These are phyloP conservation scores for Potorous gilbertii DNA, from an alignment of 2,797 vertebrate genomes.

Conservation along the genomic window DNA sequence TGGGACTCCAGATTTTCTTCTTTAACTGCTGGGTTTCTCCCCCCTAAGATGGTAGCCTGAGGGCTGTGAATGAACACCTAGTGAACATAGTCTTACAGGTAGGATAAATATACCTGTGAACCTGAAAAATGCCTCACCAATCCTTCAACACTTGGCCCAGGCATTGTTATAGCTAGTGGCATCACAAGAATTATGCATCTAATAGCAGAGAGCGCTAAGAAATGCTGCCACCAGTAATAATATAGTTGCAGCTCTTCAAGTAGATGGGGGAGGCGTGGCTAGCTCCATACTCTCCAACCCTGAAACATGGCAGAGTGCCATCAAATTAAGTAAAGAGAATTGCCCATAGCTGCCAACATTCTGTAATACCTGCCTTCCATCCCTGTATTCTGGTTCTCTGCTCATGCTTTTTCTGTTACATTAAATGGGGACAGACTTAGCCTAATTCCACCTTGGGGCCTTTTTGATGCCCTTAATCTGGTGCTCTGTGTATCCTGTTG, in stretches of 20 bases:
- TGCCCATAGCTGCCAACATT: not conserved
- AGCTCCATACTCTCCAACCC: not conserved
- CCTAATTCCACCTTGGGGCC: not conserved
- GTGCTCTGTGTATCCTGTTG: not conserved
- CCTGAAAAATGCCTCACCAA: not conserved
- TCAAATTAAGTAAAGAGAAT: not conserved
- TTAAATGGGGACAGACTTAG: not conserved
- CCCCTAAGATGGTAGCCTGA: not conserved
- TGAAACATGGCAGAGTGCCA: not conserved
- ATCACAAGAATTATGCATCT: not conserved
- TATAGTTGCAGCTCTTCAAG: not conserved
- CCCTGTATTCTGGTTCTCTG: not conserved
- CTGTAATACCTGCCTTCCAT: not conserved
- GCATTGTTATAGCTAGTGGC: not conserved
- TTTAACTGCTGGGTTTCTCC: not conserved
- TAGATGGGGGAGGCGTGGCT: not conserved
- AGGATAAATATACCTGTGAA: not conserved
- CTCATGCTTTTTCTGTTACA: not conserved
- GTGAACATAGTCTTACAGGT: not conserved
- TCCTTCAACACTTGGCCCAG: not conserved
- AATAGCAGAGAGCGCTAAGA: not conserved
- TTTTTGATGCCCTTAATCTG: not conserved
- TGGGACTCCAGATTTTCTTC: not conserved
- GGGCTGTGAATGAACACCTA: not conserved
- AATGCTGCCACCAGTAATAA: not conserved